Conservation (phyloP, 2,797 vertebrate species). For the Melopsittacus undulatus region DNA sequence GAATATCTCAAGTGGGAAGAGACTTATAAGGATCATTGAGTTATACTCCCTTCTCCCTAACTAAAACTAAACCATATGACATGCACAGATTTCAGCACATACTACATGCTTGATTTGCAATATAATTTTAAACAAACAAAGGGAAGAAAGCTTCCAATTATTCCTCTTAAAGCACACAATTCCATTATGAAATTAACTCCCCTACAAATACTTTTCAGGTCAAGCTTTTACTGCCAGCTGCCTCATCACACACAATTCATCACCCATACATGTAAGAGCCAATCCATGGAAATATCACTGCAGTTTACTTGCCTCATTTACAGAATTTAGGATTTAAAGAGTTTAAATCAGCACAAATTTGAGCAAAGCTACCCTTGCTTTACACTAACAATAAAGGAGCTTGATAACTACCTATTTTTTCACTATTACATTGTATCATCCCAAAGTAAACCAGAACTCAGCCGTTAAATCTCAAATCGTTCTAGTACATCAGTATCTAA, state of each 20-base stretch:
- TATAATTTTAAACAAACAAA: neutral
- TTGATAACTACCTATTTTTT: neutral
- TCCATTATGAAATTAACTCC: neutral
- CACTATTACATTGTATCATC: neutral
- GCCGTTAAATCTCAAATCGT: neutral
- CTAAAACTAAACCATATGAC: neutral
- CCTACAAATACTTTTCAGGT: neutral
- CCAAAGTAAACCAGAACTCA: neutral
- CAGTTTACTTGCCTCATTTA: neutral
- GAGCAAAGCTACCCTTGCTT: neutral
- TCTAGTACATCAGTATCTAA: neutral
- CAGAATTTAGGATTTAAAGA: neutral
- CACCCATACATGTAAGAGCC: rapidly evolving
- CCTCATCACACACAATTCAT: rapidly evolving
- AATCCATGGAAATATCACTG: neutral
- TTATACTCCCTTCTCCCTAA: neutral
- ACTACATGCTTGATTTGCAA: neutral
- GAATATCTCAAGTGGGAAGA: neutral
- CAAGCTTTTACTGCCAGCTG: neutral
- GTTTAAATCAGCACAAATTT: neutral
- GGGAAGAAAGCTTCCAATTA: neutral
- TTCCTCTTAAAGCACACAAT: neutral
- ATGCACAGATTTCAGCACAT: neutral
- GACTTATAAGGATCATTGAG: neutral
- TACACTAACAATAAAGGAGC: neutral